Conservation (phyloP, 35 echinoderm and acorn worm genomes). For the Apostichopus parvimensis region DNA sequence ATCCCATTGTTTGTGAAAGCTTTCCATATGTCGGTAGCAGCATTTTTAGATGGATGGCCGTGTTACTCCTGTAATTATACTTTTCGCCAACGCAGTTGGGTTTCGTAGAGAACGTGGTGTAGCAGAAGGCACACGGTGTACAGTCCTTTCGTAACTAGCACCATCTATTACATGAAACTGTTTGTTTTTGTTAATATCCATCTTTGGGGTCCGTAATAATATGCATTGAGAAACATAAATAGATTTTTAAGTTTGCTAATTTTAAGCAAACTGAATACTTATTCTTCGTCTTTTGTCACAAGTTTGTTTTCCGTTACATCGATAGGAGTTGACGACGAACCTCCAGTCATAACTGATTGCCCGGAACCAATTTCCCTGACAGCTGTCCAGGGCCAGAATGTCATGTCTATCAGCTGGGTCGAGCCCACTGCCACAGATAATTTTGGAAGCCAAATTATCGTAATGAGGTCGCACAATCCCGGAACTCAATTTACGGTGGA, state of each 20-base stretch:
- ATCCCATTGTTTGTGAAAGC: no score
- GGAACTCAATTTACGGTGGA: slow-evolving; percentile 19
- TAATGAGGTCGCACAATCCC: not conserved
- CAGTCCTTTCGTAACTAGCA: not conserved
- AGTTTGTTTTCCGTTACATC: not conserved
- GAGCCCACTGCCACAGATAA: slow-evolving; percentile 67
- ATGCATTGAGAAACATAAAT: no score
- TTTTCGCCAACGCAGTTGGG: not conserved
- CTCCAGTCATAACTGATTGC: slow-evolving; percentile 69
- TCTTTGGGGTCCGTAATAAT: no score
- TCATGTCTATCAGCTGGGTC: slow-evolving; percentile 40
- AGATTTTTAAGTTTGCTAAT: no score
- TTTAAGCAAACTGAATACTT: no score
- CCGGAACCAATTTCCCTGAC: slow-evolving; percentile 47
- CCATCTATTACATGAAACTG: no score
- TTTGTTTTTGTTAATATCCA: no score
- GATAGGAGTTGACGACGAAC: slow-evolving; percentile 38
- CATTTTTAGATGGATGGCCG: no score
- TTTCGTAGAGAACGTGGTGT: not conserved
- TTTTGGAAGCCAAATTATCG: not conserved
- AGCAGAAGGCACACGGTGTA: not conserved
- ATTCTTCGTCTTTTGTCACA: no score
- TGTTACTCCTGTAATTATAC: not conserved
- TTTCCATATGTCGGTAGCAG: no score
- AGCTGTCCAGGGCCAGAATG: not conserved